Base-by-base conservation (phyloP, 2,888 invertebrate genomes). In the Uropetala carovei region DNA sequence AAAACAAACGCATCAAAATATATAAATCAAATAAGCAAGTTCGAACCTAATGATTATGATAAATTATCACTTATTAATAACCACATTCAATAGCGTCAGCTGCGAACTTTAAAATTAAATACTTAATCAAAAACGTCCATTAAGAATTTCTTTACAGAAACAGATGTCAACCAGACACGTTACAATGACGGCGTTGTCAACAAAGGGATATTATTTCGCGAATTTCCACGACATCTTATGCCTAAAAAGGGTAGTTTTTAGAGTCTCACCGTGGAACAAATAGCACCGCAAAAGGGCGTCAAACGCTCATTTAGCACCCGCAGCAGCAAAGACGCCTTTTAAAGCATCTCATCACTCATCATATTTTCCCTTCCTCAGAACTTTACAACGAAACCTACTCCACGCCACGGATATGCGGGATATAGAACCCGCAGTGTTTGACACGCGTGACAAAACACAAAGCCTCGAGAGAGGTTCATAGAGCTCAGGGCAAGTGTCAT, bases 401-500 rank as follows among this genome's bases (percentile, higher is more conserved):
- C 75, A 27, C 75, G 75, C 13, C 9, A 5, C 22, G 75, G 27
- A 27, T 75, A 75, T 75, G 27, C 22, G 18, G 22, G 22, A 13
- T 43, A 43, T 43, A 43, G 43, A 43, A 43, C 43, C 27, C 75
- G 18, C 22, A 68, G n/a, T 75, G 27, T 75, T 75, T 75, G 75
- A 75, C 75, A 75, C 75, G 18, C 75, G 27, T 75, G 75, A 75
- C 75, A 75, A 75, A 75, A 75, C 75, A 75, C 75, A 75, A 75
- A 75, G 27, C 22, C 75, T 27, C 10, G 22, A 11, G 27, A 27
- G 11, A 75, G 22, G 27, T 22, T 22, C 22, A 4, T 13, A 75
- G 75, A 75, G 75, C 75, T 75, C 27, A 75, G 27, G 22, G 22
- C 27, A 27, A 75, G 75, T 13, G 75, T 75, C 27, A 75, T 75